Percentiles rank a stretch among this genome's conserved stretches.
Conservation (phyloP, 1,140 invertebrate genomes). For the Saxidomus purpurata region DNA sequence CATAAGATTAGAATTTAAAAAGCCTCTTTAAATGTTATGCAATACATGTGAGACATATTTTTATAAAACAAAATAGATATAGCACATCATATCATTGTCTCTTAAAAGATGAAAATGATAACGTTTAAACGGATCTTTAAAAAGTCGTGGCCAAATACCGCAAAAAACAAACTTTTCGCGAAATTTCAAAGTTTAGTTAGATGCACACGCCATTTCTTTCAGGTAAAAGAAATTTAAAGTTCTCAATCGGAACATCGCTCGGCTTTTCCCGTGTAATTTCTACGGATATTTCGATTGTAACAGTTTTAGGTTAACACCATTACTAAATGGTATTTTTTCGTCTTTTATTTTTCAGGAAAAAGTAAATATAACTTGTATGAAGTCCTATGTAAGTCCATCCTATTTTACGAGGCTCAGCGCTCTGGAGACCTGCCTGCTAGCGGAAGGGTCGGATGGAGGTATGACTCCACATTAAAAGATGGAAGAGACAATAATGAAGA, state of each 20-base stretch:
- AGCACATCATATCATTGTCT: too few relatives aligned
- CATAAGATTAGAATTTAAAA: too few relatives aligned
- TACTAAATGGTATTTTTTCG: neutral
- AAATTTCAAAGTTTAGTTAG: too few relatives aligned
- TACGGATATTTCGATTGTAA: neutral
- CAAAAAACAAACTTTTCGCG: too few relatives aligned
- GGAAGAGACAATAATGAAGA: constrained; percentile 87
- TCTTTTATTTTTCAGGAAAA: neutral
- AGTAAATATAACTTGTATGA: constrained; percentile 88
- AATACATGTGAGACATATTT: too few relatives aligned
- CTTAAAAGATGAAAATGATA: too few relatives aligned
- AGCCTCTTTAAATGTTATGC: too few relatives aligned
- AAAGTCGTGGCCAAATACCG: too few relatives aligned
- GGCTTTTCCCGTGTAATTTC: neutral
- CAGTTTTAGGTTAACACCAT: neutral
- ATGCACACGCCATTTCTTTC: too few relatives aligned
- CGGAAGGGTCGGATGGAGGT: constrained; percentile 89
- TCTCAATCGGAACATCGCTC: too few relatives aligned
- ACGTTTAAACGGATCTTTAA: too few relatives aligned
- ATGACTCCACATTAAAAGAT: constrained; percentile 89
- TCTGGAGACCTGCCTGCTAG: constrained; percentile 88
- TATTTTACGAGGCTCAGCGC: constrained; percentile 90
- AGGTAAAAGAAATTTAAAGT: neutral
- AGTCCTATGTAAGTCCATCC: constrained; percentile 87
- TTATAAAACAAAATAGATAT: too few relatives aligned